Base-by-base conservation (phyloP, 2,113 vertebrate species). In the Psophia crepitans region DNA sequence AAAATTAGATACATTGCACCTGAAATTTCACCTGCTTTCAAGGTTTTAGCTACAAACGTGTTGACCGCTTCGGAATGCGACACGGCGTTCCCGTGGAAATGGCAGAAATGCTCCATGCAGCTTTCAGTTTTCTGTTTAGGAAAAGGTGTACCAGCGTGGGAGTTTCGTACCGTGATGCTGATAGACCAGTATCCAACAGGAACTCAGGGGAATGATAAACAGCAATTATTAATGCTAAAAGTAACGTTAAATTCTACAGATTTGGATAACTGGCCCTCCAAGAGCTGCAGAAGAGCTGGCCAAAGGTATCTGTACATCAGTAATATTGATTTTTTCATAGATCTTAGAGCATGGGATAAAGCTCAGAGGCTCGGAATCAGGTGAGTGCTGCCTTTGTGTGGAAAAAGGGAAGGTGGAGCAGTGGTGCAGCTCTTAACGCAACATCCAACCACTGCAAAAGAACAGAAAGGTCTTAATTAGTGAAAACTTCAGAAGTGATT, bases 1-100 rank as follows among this genome's bases (percentile, higher is more conserved):
- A 60, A 80, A 93, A 90, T 70, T 4, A 74, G 56, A 66, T 61
- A 16, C 43, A 86, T 81, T 92, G 83, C 92, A 85, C 70, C 85
- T 80, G 66, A 61, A 88, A 64, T 46, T n/a, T 54, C 63, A 84
- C 58, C 54, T 26, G 1, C 24, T 83, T 80, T 46, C 66, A 64
- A 77, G 75, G 82, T 27, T 63, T 87, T 66, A 13, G 9, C 68
- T 39, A 6, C 54, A 54, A 30, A 54, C 26, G 58, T 49, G 20
- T 33, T 8, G 51, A 15, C 19, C 6, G 2, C 22, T 71, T 68
- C 26, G 20, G 33, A 28, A 6, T 3, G 17, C 26, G 82, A 32
- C 30, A 2, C 16, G 26, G 24, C 13, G 1, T 21, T 32, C 28
- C 6, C 5, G 35, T 0, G 27, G 58, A 28, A 85, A 37, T 66